phyloP scores from a whole-genome alignment of 2,797 vertebrate genomes.

The Neostethus bicornis region DNA sequence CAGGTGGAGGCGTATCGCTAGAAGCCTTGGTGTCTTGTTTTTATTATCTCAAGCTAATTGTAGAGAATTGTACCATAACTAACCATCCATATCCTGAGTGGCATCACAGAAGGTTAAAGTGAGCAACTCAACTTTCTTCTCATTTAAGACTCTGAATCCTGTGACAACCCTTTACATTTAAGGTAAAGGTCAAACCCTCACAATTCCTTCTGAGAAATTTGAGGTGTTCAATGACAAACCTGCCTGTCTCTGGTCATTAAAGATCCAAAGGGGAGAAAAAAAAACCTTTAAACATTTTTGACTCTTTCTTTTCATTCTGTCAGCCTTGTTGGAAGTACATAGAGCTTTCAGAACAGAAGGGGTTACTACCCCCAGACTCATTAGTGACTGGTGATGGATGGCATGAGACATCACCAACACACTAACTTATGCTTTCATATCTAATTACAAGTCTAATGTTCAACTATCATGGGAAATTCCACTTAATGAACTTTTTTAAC shows the following conservation, averaged over 20 bases:
- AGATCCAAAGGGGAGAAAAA: constrained; percentile 37
- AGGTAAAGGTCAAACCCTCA: constrained; percentile 66
- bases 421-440: constrained; percentile 72
- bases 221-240: constrained; percentile 37
- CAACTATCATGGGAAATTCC: constrained; percentile 69
- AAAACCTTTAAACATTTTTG: constrained; percentile 54
- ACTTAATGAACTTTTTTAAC: constrained; percentile 58
- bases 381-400: constrained; percentile 65
- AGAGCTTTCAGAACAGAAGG: constrained; percentile 49
- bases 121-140: constrained; percentile 18
- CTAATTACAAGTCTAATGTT: constrained; percentile 74
- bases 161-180: constrained; percentile 55
- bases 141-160: constrained; percentile 52
- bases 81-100: constrained; percentile 19
- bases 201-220: constrained; percentile 49
- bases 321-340: constrained; percentile 31
- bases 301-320: constrained; percentile 50
- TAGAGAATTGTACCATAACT: constrained; percentile 1
- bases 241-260: constrained; percentile 61
- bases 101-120: constrained; percentile 23
- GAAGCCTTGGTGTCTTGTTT: not conserved
- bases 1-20: too few relatives aligned
- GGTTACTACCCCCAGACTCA: constrained; percentile 36
- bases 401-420: constrained; percentile 57
- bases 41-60: constrained; percentile 1